Percentiles rank a stretch among this genome's conserved stretches.
Evolutionary conservation across 2,113 vertebrate species (phyloP).

Genomic region (Lepisosteus osseus): DNA sequence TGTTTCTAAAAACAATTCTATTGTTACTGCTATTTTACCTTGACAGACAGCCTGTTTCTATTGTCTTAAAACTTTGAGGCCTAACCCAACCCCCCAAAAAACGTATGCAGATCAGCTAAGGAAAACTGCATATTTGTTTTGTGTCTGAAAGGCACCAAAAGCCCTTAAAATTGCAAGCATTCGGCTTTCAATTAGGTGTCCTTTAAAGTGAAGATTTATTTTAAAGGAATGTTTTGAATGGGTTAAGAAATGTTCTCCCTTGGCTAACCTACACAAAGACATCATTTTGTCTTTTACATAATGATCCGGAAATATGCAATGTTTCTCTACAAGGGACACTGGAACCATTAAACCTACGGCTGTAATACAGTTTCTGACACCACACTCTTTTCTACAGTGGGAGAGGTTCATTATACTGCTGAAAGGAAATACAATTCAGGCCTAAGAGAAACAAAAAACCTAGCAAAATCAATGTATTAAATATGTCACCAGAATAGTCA

Average conservation of each 20-base stretch:
- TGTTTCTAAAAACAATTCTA: too few species aligned
- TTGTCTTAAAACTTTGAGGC: too few species aligned
- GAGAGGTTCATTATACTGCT: not conserved
- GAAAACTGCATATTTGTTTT: not conserved
- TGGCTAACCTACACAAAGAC: not conserved
- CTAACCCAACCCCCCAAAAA: too few species aligned
- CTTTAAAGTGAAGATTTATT: conserved; percentile 34
- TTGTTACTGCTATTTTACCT: too few species aligned
- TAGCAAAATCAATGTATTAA: conserved; percentile 16
- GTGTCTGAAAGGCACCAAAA: conserved; percentile 12
- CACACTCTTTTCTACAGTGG: not conserved
- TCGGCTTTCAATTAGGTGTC: conserved; percentile 34
- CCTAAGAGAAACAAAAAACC: conserved; percentile 14
- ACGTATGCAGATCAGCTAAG: too few species aligned
- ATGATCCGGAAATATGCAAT: not conserved
- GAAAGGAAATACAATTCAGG: conserved; percentile 10
- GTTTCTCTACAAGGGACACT: too few species aligned
- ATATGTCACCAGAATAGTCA: conserved; percentile 33
- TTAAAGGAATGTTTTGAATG: conserved; percentile 23
- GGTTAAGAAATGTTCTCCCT: conserved; percentile 25
- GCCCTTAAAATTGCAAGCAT: conserved; percentile 36
- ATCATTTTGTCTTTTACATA: conserved; percentile 22
- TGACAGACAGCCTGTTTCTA: too few species aligned
- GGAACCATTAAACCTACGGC: too few species aligned
- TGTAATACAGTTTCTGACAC: too few species aligned